Evolutionary conservation across 30 jellyfish, hydroid and myxozoan species (phyloP), one percentile per base, ranked within the genome.

Genomic region (Calvadosia cruxmelitensis): DNA sequence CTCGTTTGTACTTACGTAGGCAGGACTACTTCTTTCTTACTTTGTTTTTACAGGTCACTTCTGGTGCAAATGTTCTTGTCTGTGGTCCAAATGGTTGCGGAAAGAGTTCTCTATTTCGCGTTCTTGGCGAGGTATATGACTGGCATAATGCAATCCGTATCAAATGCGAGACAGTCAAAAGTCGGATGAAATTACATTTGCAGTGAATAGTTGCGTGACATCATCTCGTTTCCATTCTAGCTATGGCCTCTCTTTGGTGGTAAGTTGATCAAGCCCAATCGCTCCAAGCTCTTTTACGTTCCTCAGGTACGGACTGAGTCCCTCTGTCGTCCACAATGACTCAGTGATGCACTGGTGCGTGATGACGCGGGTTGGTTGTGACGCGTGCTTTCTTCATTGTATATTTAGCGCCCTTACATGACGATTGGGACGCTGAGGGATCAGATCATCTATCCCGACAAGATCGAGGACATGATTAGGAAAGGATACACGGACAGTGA

Each of bases 61-160:
- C 99, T 33, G 99, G 99, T 15, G 53, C 76, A 49, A 91, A 91
- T 78, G 99, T 91, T 51, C 77, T 91, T 1, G 99, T 91, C 30
- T 91, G 99, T 42, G 99, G 99, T 13, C 99, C 99, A 3, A 91
- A 91, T 68, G 99, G 99, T 29, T 91, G 99, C 35, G 99, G 99
- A 34, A 91, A 91, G 63, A 83, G 96, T 50, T 91, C 99, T 5
- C 73, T 91, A 67, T 91, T 91, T 52, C 68, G 99, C 63, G 99
- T 91, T 34, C 87, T 91, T 33, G 99, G 99, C 25, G 99, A 82
- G 88, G 99, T 89, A 66, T 75, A 69, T 64, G 5, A 5, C 57
- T 42, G 57, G 57, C 10, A 5, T 20, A 42, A 42, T 42, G 57
- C 20, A 42, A 5, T 20, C 20, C 57, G 57, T 42, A 5, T 42